Evolutionary conservation across 92 coral and sea anemone genomes (phyloP).

Genomic region (Palythoa grandis): DNA sequence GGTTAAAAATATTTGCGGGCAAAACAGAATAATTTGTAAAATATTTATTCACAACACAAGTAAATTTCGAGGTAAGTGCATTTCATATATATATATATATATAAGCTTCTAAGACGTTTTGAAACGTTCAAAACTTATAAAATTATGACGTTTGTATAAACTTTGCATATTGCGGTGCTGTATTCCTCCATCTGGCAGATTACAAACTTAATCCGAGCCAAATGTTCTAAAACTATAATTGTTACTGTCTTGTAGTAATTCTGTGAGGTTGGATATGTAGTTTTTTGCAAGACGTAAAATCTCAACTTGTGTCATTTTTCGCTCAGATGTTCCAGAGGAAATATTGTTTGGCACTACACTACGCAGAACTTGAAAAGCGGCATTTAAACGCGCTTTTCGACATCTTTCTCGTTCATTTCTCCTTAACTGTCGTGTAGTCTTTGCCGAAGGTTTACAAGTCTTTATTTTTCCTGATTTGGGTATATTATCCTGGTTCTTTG

Average conservation of each 20-base stretch:
- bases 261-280: slow-evolving; percentile 91
- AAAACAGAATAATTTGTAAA: neutral
- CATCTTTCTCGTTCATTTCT: slow-evolving; percentile 98
- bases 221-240: slow-evolving; percentile 65
- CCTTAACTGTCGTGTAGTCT: slow-evolving; percentile 84
- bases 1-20: neutral
- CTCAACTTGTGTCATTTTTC: slow-evolving; percentile 98
- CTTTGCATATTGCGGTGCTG: too few species aligned
- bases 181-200: neutral
- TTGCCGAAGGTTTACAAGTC: slow-evolving; percentile 52
- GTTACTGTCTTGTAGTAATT: slow-evolving; percentile 68
- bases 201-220: slow-evolving; percentile 36
- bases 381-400: slow-evolving; percentile 91
- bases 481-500: slow-evolving; percentile 37
- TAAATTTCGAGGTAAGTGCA: neutral
- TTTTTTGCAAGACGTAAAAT: slow-evolving; percentile 95
- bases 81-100: too few species aligned
- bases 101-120: too few species aligned
- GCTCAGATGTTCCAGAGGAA: slow-evolving; percentile 67
- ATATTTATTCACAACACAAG: slow-evolving; percentile 12
- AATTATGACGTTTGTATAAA: neutral
- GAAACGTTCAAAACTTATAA: too few species aligned
- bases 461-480: slow-evolving; percentile 51
- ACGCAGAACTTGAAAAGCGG: slow-evolving; percentile 95
- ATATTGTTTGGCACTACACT: slow-evolving; percentile 86